Evolutionary conservation across 2,888 invertebrate species (phyloP).

Genomic region (Nomada goodeniana): DNA sequence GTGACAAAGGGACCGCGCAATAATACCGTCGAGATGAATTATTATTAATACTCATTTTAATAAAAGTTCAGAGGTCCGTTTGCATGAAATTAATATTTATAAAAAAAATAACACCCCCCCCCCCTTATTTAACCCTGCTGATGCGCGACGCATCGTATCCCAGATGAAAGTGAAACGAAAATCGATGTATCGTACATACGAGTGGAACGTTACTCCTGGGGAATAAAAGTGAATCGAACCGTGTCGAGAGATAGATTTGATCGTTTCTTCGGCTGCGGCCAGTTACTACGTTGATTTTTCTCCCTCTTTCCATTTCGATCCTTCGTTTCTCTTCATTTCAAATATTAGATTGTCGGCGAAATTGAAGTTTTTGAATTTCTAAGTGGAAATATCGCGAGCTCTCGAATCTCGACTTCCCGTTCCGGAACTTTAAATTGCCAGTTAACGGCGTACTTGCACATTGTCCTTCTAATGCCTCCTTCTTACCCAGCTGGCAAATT

Average conservation of each 20-base stretch:
- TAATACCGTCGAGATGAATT: slow-evolving; percentile 8
- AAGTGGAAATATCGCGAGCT: neutral
- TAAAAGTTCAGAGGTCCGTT: neutral
- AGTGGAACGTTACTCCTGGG: slow-evolving; percentile 54
- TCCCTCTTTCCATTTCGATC: neutral
- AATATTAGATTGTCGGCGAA: neutral
- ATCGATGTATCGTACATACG: slow-evolving; percentile 11
- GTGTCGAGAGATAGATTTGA: slow-evolving; percentile 31
- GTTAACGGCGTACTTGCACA: slow-evolving; percentile 33
- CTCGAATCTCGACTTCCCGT: neutral
- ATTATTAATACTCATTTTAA: neutral
- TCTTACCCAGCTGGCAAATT: slow-evolving; percentile 13
- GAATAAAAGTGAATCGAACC: slow-evolving; percentile 50
- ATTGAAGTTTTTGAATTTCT: neutral
- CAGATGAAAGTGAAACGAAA: neutral
- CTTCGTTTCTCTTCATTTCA: neutral
- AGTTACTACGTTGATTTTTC: slow-evolving; percentile 18
- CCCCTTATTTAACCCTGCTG: too few relatives aligned
- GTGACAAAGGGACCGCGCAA: neutral
- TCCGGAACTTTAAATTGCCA: slow-evolving; percentile 62
- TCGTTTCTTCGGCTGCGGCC: neutral
- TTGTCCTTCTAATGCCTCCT: slow-evolving; percentile 21
- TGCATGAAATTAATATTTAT: too few relatives aligned
- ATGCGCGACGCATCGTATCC: neutral
- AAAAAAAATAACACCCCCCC: too few relatives aligned